Base-by-base conservation (phyloP, 2,888 invertebrate genomes). In the Meloe dianella region DNA sequence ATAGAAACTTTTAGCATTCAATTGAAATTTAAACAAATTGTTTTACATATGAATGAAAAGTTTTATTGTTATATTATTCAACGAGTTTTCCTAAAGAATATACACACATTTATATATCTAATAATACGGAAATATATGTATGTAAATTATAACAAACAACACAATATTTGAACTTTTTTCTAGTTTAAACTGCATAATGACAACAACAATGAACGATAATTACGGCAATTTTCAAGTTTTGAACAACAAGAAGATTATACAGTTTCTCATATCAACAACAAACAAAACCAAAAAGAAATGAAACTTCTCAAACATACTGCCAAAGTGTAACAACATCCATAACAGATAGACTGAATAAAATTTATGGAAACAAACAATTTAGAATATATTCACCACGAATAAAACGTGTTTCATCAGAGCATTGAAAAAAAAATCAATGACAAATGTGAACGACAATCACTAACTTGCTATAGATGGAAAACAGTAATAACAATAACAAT, bases 161-260 rank as follows among this genome's bases (percentile, higher is more conserved):
- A 67, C 71, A n/a, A n/a, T n/a, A 70, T 67, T 67, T 63, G 38
- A 61, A 65, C 41, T 17, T 41, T 41, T 41, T 41, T 41, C 22
- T 51, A 51, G 51, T 51, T 51, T 73, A 68, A 74, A 74, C 73
- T 74, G 70, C 72, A 74, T 71, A 74, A 74, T 73, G 62, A 64
- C 68, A 67, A 72, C 69, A 71, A 74, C 73, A 74, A 74, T 72
- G 72, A 73, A 66, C 61, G 63, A 63, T 69, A 74, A 74, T 74
- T 74, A 68, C 66, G 51, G 54, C 70, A 61, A 70, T 67, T 69
- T 61, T 61, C 35, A 67, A 59, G 62, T 66, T 67, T 64, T 60
- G 56, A 68, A 47, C 60, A 66, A 66, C 63, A 64, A 69, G 60
- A 51, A 57, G 60, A 64, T 60, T 57, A 66, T 63, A 32, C 7